These are phyloP conservation scores for Archocentrus centrarchus DNA, from an alignment of 2,113 vertebrate species.

Conservation along the genomic window DNA sequence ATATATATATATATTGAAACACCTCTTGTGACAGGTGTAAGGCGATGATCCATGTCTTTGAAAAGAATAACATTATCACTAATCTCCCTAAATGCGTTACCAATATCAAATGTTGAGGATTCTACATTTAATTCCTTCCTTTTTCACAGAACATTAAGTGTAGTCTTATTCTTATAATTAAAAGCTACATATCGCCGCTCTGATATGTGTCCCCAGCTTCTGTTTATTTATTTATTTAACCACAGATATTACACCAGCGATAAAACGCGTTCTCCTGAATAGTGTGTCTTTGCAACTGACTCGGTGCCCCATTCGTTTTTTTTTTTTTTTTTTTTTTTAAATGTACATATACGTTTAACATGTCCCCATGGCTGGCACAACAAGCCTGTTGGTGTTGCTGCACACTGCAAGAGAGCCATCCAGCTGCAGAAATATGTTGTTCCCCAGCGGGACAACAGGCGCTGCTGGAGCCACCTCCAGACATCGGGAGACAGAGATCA, in stretches of 20 bases:
- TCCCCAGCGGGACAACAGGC: slow-evolving; percentile 75
- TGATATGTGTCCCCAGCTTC: slow-evolving; percentile 36
- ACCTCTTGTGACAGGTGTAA: slow-evolving; percentile 17
- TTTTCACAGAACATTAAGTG: background rate
- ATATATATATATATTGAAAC: background rate
- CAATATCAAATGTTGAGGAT: background rate
- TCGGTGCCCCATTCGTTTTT: background rate
- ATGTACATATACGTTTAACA: slow-evolving; percentile 41
- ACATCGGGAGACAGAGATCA: slow-evolving; percentile 64
- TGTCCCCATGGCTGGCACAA: slow-evolving; percentile 34
- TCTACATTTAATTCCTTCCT: background rate
- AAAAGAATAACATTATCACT: background rate
- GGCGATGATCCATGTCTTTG: slow-evolving; percentile 16
- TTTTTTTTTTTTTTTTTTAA: background rate
- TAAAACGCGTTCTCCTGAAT: background rate
- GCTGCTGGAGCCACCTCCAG: slow-evolving; percentile 71
- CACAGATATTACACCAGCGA: slow-evolving; percentile 24
- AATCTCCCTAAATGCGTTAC: slow-evolving; percentile 17
- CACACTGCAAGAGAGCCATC: slow-evolving; percentile 59
- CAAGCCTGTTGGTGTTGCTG: slow-evolving; percentile 37
- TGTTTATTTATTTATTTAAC: background rate
- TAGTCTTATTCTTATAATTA: slow-evolving; percentile 24
- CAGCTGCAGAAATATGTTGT: slow-evolving; percentile 59
- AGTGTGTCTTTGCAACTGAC: slow-evolving; percentile 24
- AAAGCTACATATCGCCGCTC: background rate